Evolutionary conservation across 1,140 invertebrate species (phyloP).

Genomic region (Dendrolimus kikuchii): DNA sequence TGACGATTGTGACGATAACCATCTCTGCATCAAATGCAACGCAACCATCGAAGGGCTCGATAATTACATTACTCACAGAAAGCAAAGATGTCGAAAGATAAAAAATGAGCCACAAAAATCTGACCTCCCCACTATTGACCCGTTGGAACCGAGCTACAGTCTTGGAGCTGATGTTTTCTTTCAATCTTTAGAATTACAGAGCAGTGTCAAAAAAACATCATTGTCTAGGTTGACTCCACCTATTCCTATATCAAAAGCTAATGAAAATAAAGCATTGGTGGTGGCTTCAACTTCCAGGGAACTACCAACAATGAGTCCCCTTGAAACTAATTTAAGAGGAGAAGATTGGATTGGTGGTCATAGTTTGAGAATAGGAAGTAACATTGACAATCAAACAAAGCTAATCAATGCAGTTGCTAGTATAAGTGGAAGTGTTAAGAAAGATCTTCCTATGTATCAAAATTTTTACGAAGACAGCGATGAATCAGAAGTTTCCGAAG

Average conservation of each 20-base stretch:
- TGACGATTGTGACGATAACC: slow-evolving; percentile 84
- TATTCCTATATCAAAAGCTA: slow-evolving; percentile 57
- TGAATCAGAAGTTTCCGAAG: slow-evolving; percentile 71
- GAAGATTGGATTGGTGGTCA: slow-evolving; percentile 76
- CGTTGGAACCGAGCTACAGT: slow-evolving; percentile 65
- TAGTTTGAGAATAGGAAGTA: slow-evolving; percentile 67
- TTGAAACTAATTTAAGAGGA: slow-evolving; percentile 61
- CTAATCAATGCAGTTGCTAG: slow-evolving; percentile 76
- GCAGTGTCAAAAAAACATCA: slow-evolving; percentile 76
- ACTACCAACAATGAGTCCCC: slow-evolving; percentile 47
- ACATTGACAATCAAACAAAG: slow-evolving; percentile 74
- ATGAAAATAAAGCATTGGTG: slow-evolving; percentile 43
- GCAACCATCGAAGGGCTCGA: slow-evolving; percentile 84
- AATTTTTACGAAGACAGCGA: slow-evolving; percentile 70
- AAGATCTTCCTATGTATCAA: slow-evolving; percentile 60
- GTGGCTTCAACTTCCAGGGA: slow-evolving; percentile 47
- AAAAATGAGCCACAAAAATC: slow-evolving; percentile 43
- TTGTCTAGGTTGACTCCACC: slow-evolving; percentile 50
- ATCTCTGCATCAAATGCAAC: slow-evolving; percentile 90
- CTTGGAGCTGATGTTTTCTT: slow-evolving; percentile 89
- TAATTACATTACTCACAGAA: slow-evolving; percentile 87
- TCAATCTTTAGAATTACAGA: slow-evolving; percentile 86
- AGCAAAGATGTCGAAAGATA: slow-evolving; percentile 73
- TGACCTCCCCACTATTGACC: slow-evolving; percentile 41
- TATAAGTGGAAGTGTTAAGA: slow-evolving; percentile 70